Percentiles rank a stretch among this genome's conserved stretches.
phyloP scores from a whole-genome alignment of 2,113 vertebrate species.

The Colaptes auratus region DNA sequence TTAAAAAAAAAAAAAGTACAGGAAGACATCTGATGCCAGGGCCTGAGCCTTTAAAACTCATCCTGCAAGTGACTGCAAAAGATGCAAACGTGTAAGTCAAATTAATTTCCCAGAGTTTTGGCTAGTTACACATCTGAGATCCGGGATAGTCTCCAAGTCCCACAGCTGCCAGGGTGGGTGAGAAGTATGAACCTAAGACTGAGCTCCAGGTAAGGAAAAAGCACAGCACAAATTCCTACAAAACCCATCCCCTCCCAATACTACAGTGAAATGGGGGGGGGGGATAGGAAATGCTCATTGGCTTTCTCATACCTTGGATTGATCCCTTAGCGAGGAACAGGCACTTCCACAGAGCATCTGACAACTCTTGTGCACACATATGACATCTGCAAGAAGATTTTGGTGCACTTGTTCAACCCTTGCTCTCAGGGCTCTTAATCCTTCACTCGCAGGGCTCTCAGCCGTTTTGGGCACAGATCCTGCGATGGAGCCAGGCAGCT shows the following conservation, averaged over 20 bases:
- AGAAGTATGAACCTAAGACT: background rate
- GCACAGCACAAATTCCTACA: background rate
- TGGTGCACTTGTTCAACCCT: background rate
- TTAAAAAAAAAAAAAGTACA: background rate
- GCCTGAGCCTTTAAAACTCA: background rate
- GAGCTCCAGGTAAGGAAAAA: background rate
- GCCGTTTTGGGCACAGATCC: background rate
- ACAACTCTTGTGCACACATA: background rate
- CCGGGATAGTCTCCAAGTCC: background rate
- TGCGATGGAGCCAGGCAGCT: background rate
- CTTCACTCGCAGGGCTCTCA: background rate
- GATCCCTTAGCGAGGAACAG: background rate
- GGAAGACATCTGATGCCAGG: background rate
- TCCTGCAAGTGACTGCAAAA: background rate
- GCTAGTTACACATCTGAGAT: background rate
- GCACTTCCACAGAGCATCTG: background rate
- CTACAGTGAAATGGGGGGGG: background rate
- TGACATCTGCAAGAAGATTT: background rate
- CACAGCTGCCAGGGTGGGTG: background rate
- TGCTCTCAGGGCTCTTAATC: background rate
- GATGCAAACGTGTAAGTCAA: background rate
- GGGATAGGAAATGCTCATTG: accelerated
- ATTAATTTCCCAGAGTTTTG: background rate
- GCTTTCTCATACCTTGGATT: background rate
- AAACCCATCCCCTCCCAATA: background rate